A percentile compares a stretch with the other conserved stretches of the same genome.
Evolutionary conservation across 2,113 vertebrate genomes (phyloP).

Genomic region (Ursus arctos): DNA sequence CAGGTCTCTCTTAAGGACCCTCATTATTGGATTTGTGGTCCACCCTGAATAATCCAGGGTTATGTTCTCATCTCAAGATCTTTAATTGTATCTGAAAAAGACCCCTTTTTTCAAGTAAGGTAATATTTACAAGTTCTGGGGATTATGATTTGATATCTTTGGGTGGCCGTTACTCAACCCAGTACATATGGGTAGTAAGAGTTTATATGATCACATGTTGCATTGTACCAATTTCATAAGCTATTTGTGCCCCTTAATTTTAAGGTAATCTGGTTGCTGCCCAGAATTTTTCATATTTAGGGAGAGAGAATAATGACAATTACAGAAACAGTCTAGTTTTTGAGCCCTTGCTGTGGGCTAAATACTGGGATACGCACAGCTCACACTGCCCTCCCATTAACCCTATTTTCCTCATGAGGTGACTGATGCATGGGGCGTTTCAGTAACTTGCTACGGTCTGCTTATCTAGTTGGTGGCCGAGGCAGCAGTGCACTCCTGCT

Average conservation of each 20-base stretch:
- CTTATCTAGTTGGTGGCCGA: not conserved
- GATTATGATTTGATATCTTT: not conserved
- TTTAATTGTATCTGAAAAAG: not conserved
- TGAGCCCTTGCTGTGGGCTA: not conserved
- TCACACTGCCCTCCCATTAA: too few species aligned
- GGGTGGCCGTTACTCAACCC: not conserved
- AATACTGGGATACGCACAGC: not conserved
- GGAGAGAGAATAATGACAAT: not conserved
- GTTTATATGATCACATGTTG: not conserved
- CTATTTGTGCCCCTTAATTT: not conserved
- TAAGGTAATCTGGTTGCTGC: not conserved
- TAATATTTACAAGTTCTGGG: not conserved
- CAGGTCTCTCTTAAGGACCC: not conserved
- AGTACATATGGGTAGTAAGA: fast-evolving
- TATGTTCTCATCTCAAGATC: not conserved
- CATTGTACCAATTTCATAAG: not conserved
- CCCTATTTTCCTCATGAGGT: not conserved
- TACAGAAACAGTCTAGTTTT: not conserved
- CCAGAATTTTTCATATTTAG: not conserved
- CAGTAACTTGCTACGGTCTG: not conserved
- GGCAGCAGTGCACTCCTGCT: not conserved
- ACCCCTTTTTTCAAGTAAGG: not conserved
- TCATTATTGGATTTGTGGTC: not conserved
- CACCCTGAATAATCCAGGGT: not conserved
- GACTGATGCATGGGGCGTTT: not conserved